Percentiles rank a stretch among this genome's conserved stretches.
Evolutionary conservation across 2,888 invertebrate species (phyloP).

Genomic region (Chrysodeixis includens): DNA sequence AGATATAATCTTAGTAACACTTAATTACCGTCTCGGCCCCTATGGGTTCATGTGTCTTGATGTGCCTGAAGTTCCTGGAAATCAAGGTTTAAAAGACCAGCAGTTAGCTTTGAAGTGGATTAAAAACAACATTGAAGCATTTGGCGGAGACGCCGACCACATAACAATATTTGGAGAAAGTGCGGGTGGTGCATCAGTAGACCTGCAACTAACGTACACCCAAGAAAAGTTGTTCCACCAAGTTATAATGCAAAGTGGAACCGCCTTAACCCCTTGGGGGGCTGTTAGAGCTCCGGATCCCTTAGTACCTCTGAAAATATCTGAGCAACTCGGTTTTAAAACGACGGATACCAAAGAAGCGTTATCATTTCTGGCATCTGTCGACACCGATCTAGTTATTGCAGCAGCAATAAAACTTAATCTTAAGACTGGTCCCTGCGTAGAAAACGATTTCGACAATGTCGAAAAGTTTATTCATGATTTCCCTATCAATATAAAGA

Average conservation of each 20-base stretch:
- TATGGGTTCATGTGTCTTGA: slow-evolving; percentile 78
- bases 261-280: slow-evolving; percentile 50
- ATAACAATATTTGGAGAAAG: too few species aligned
- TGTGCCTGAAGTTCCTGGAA: slow-evolving; percentile 70
- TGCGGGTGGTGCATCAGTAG: slow-evolving; percentile 70
- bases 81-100: slow-evolving; percentile 78
- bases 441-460: slow-evolving; percentile 65
- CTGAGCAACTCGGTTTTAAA: slow-evolving; percentile 63
- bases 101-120: slow-evolving; percentile 72
- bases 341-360: slow-evolving; percentile 64
- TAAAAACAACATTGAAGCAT: slow-evolving; percentile 71
- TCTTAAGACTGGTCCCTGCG: slow-evolving; percentile 66
- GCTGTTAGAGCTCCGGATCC: slow-evolving; percentile 56
- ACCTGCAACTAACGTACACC: too few species aligned
- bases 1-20: slow-evolving; percentile 70
- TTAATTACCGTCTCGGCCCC: slow-evolving; percentile 75
- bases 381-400: slow-evolving; percentile 63
- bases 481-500: too few species aligned
- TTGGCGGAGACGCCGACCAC: slow-evolving; percentile 76
- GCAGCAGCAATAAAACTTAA: slow-evolving; percentile 62
- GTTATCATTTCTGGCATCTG: slow-evolving; percentile 63
- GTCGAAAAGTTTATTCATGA: too few species aligned
- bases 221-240: slow-evolving; percentile 71
- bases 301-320: slow-evolving; percentile 62
- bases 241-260: slow-evolving; percentile 70